A percentile compares a stretch with the other conserved stretches of the same genome.
Evolutionary conservation across 2,113 vertebrate species (phyloP).

Genomic region (Xiphophorus maculatus): DNA sequence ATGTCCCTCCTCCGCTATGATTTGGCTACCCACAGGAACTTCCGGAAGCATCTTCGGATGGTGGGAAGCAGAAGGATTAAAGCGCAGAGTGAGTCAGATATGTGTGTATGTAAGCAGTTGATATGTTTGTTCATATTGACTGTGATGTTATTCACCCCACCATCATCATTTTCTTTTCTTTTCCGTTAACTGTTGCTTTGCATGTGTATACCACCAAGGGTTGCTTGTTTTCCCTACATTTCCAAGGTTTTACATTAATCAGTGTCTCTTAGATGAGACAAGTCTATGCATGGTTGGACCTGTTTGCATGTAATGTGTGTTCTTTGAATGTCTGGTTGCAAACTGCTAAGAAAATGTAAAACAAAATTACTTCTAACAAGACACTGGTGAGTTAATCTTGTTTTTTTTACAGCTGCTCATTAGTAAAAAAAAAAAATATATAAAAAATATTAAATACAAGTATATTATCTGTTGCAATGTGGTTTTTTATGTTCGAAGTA

Average conservation of each 20-base stretch:
- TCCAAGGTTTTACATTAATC: not conserved
- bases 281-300: not conserved
- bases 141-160: slow-evolving; percentile 49
- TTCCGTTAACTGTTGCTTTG: slow-evolving; percentile 8
- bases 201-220: slow-evolving; percentile 28
- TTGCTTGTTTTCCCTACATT: slow-evolving; percentile 12
- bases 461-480: not conserved
- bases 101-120: slow-evolving; percentile 41
- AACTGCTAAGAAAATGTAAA: not conserved
- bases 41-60: slow-evolving; percentile 99
- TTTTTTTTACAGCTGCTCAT: not conserved
- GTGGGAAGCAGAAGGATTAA: slow-evolving; percentile 98
- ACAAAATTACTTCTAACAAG: not conserved
- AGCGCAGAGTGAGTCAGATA: slow-evolving; percentile 93
- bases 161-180: slow-evolving; percentile 42
- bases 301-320: not conserved
- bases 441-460: not conserved
- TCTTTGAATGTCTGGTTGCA: not conserved
- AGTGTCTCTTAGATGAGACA: slow-evolving; percentile 6
- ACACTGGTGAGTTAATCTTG: not conserved
- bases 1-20: slow-evolving; percentile 54
- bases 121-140: slow-evolving; percentile 45
- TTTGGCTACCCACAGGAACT: slow-evolving; percentile 86
- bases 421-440: not conserved
- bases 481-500: too few species aligned